Percentiles rank a stretch among this genome's conserved stretches.
phyloP scores from a whole-genome alignment of 2,888 invertebrate species.

The Drosophila subquinaria region DNA sequence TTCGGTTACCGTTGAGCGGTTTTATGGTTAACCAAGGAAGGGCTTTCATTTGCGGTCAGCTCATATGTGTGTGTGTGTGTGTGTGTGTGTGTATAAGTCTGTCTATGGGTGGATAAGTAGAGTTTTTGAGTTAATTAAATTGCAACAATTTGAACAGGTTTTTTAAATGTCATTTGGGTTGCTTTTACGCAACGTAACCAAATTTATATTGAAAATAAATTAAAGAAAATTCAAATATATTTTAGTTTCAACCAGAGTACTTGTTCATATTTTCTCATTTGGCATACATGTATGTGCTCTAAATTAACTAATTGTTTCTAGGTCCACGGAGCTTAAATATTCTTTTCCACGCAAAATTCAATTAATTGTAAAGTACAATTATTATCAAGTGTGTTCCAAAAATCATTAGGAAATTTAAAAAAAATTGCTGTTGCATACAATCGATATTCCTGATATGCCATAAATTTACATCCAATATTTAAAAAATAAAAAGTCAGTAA shows the following conservation, averaged over 20 bases:
- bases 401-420: too few species aligned
- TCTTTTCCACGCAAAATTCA: too few species aligned
- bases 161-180: slow-evolving; percentile 15
- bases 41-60: slow-evolving; percentile 58
- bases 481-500: too few species aligned
- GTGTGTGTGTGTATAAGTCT: not conserved
- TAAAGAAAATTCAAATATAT: not conserved
- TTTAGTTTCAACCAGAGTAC: not conserved
- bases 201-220: slow-evolving; percentile 7
- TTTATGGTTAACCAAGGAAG: slow-evolving; percentile 51
- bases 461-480: too few species aligned
- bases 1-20: slow-evolving; percentile 26
- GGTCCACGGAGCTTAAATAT: not conserved
- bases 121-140: slow-evolving; percentile 34
- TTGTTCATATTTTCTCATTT: not conserved
- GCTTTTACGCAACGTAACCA: slow-evolving; percentile 8
- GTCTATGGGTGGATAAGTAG: not conserved
- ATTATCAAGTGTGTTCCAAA: too few species aligned
- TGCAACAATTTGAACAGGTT: slow-evolving; percentile 31
- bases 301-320: too few species aligned
- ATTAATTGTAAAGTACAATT: too few species aligned
- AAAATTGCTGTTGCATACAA: too few species aligned
- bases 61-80: not conserved
- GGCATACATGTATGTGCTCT: not conserved
- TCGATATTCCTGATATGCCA: too few species aligned